Base-by-base conservation (phyloP, 1,140 invertebrate genomes). In the Globodera ellingtonae region DNA sequence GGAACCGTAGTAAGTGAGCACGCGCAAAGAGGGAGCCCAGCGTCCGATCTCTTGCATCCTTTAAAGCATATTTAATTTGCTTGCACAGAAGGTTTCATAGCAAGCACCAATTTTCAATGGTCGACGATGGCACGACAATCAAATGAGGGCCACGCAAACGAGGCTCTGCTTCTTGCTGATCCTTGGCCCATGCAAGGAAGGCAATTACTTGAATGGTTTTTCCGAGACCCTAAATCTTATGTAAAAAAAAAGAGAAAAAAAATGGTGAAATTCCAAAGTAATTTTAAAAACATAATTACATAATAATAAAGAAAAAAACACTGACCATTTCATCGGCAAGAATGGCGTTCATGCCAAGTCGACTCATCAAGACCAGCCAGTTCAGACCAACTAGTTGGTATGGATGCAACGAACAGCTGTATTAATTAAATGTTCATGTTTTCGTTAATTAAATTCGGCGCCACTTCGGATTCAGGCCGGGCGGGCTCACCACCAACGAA, bases 301-400 rank as follows among this genome's bases (percentile, higher is more conserved):
- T 75, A 73, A 18, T 13, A 75, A 82, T 18, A 50, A 0, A 35
- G 35, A 18, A 50, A 18, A 15, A 70, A 6, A 10, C 67, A 70
- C 67, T 44, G 75, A 90, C 94, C 94, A 94, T 94, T 91, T 94
- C 94, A 90, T 94, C 94, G 0, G 95, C 95, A 75, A 98, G 90
- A 84, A 98, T 97, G n/a, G 94, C 95, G 90, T 96, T 97, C 3
- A 98, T 92, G 50, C 94, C 92, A 84, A 96, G 94, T 47, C 93
- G 92, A 87, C 97, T 94, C 91, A 98, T 93, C 4, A 97, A 93
- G 0, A 93, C 92, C 0, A 98, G 90, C 96, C 96, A 98, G 89
- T 97, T 97, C 0, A 98, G 90, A 8, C 96, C 96, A 44, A 97
- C 93, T 90, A 98, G 91, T 91, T 98, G 96, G 90, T 97, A 97